Percentiles rank a stretch among this genome's conserved stretches.
Evolutionary conservation across 2,797 vertebrate species (phyloP).

Genomic region (Chelon labrosus): DNA sequence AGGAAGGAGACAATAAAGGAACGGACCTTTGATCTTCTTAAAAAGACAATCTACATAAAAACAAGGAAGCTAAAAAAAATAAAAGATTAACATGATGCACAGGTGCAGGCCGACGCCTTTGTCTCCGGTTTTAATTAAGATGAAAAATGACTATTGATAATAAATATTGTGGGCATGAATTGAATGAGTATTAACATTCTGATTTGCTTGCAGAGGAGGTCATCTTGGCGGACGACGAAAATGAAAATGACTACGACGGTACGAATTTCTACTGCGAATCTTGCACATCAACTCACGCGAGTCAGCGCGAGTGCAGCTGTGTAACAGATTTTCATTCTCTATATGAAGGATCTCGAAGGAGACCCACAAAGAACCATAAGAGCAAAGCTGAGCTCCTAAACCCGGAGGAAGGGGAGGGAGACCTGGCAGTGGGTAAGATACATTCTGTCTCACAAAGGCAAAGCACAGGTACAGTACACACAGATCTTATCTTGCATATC

Average conservation of each 20-base stretch:
- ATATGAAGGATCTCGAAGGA: conserved; percentile 88
- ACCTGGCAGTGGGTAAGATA: conserved; percentile 89
- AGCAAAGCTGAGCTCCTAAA: conserved; percentile 91
- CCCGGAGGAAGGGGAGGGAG: conserved; percentile 92
- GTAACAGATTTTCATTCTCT: not conserved
- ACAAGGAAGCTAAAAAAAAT: conserved; percentile 37
- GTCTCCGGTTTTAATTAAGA: conserved; percentile 35
- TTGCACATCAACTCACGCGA: not conserved
- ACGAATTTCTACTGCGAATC: conserved; percentile 19
- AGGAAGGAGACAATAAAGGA: conserved; percentile 48
- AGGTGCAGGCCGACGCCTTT: conserved; percentile 41
- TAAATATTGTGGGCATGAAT: conserved; percentile 2
- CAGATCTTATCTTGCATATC: conserved; percentile 76
- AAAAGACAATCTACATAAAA: conserved; percentile 66
- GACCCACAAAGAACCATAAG: conserved; percentile 95
- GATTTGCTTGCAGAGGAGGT: conserved; percentile 89
- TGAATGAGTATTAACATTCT: conserved; percentile 20
- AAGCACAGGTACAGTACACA: conserved; percentile 68
- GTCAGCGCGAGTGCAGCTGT: not conserved
- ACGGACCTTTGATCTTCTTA: conserved; percentile 67
- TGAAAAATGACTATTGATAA: conserved; percentile 16
- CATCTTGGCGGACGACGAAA: conserved; percentile 93
- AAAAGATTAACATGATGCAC: conserved; percentile 17
- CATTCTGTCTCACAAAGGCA: conserved; percentile 31
- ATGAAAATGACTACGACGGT: conserved; percentile 88